These are phyloP conservation scores for Asbolus verrucosus DNA, from an alignment of 1,140 invertebrate species.

Conservation along the genomic window DNA sequence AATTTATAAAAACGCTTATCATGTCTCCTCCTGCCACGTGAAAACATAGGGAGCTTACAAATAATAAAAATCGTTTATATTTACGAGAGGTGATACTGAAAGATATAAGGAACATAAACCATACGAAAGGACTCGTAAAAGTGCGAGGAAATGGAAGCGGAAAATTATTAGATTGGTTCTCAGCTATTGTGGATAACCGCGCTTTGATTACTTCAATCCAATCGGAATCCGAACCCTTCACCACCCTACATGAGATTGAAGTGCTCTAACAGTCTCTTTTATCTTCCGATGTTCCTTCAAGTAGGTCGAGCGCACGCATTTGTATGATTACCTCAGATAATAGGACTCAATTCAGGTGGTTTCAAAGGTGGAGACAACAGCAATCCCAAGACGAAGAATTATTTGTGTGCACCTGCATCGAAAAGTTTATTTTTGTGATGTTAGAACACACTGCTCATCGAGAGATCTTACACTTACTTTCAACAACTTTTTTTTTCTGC, in stretches of 20 bases:
- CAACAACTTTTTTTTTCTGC: too few species aligned
- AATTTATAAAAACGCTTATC: constrained; percentile 43
- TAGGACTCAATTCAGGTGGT: background rate
- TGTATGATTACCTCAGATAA: constrained; percentile 34
- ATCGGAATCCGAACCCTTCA: constrained; percentile 44
- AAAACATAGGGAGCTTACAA: constrained; percentile 40
- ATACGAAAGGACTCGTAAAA: constrained; percentile 51
- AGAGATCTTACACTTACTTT: too few species aligned
- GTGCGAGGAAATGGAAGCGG: constrained; percentile 49
- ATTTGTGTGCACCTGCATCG: too few species aligned
- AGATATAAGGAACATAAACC: constrained; percentile 46
- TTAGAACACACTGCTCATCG: too few species aligned
- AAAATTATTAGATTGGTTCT: constrained; percentile 54
- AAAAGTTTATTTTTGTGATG: too few species aligned
- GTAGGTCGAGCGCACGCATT: constrained; percentile 27
- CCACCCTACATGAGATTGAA: constrained; percentile 47
- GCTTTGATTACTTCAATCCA: constrained; percentile 54
- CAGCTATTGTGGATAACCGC: constrained; percentile 53
- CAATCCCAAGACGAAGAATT: background rate
- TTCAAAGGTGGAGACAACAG: background rate
- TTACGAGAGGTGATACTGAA: constrained; percentile 44
- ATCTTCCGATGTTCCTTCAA: constrained; percentile 34
- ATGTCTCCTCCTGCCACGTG: constrained; percentile 32
- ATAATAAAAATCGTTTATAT: constrained; percentile 47
- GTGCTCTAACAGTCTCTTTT: constrained; percentile 49